Evolutionary conservation across 2,888 invertebrate genomes (phyloP).

Genomic region (Lathronympha strigana): DNA sequence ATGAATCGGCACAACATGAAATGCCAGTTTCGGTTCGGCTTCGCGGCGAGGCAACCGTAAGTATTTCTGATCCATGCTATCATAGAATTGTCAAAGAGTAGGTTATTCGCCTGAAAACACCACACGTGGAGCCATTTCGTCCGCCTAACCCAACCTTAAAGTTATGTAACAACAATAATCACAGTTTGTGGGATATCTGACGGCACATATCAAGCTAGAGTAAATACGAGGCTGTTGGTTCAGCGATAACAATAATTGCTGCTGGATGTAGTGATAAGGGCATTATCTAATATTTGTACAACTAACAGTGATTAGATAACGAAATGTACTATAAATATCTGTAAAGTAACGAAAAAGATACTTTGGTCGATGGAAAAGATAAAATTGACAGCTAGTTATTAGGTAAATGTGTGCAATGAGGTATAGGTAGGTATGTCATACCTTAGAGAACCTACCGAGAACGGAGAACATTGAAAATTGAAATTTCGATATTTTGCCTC

Average conservation of each 20-base stretch:
- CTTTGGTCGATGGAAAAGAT: conserved; percentile 44
- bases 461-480: too few relatives aligned
- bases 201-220: conserved; percentile 65
- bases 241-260: conserved; percentile 80
- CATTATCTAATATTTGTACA: conserved; percentile 80
- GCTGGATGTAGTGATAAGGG: conserved; percentile 74
- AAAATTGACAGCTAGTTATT: conserved; percentile 3
- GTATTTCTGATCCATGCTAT: too few relatives aligned
- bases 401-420: background rate
- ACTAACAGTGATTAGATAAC: conserved; percentile 72
- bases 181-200: conserved; percentile 46
- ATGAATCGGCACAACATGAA: too few relatives aligned
- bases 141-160: conserved; percentile 35
- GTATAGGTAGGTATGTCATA: background rate
- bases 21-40: too few relatives aligned
- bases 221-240: conserved; percentile 55
- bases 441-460: too few relatives aligned
- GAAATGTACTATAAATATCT: conserved; percentile 58
- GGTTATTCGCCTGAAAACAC: too few relatives aligned
- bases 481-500: too few relatives aligned
- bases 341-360: conserved; percentile 57
- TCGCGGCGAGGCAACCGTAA: too few relatives aligned
- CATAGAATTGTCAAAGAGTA: too few relatives aligned
- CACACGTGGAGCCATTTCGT: too few relatives aligned
- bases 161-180: conserved; percentile 34